Conservation (phyloP, 2,113 vertebrate genomes). For the Todiramphus saurophagus region DNA sequence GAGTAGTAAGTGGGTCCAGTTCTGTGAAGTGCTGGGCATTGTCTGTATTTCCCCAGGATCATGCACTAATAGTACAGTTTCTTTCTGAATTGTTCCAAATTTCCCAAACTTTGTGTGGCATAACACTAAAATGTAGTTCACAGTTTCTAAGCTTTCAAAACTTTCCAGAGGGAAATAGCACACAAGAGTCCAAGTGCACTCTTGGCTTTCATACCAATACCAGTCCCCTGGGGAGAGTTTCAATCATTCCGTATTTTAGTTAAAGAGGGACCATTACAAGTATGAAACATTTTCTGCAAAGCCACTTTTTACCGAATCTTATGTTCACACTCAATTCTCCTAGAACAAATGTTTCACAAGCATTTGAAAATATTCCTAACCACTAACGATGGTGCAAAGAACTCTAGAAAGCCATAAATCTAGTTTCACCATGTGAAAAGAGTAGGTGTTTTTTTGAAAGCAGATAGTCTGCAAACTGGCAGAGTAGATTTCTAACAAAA, state of each 20-base stretch:
- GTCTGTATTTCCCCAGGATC: neutral
- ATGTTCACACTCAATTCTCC: conserved; percentile 13
- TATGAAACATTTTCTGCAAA: conserved; percentile 20
- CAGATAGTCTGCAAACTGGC: neutral
- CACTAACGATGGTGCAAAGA: neutral
- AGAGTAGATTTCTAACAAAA: neutral
- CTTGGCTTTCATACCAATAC: neutral
- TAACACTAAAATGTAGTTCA: neutral
- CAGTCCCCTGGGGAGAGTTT: neutral
- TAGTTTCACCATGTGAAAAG: neutral
- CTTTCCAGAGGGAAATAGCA: neutral
- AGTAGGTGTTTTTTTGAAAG: neutral
- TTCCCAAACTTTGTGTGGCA: conserved; percentile 2
- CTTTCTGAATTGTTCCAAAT: neutral
- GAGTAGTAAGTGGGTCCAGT: neutral
- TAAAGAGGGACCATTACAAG: neutral
- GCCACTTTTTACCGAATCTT: neutral
- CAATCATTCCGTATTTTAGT: conserved; percentile 4
- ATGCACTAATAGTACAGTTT: neutral
- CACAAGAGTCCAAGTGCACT: neutral
- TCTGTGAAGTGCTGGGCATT: neutral
- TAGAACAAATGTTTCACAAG: conserved; percentile 10
- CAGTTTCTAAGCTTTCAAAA: conserved; percentile 35
- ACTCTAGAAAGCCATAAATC: neutral
- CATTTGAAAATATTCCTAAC: neutral